These are phyloP conservation scores for Ditylenchus dipsaci DNA, from an alignment of 1,140 invertebrate species.

Conservation along the genomic window DNA sequence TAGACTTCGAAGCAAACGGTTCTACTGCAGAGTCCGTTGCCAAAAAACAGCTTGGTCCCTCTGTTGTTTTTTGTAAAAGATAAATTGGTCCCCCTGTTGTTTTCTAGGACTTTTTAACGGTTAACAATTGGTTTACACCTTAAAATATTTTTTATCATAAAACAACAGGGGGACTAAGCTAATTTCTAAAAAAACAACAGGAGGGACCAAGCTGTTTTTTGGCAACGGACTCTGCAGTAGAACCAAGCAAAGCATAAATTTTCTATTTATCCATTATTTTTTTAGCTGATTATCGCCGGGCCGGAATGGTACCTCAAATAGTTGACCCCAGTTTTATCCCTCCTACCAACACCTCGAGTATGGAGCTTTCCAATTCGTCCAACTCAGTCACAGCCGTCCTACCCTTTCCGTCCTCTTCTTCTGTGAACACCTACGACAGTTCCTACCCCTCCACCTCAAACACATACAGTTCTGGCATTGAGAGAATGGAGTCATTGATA, in stretches of 20 bases:
- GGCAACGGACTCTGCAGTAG: too few relatives aligned
- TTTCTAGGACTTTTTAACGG: too few relatives aligned
- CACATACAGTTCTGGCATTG: background rate
- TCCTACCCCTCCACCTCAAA: conserved; percentile 3
- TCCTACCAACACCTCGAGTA: conserved; percentile 5
- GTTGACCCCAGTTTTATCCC: conserved; percentile 5
- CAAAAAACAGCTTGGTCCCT: too few relatives aligned
- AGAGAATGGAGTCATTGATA: background rate
- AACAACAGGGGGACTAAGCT: too few relatives aligned
- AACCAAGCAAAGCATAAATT: too few relatives aligned
- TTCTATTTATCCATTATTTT: background rate
- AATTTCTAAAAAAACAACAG: too few relatives aligned
- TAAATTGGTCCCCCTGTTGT: too few relatives aligned
- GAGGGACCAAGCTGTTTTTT: too few relatives aligned
- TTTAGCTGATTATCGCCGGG: conserved; percentile 23
- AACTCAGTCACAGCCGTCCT: background rate
- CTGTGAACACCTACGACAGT: background rate
- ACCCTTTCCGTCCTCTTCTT: background rate
- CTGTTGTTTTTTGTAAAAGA: too few relatives aligned
- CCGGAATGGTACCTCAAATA: conserved; percentile 11
- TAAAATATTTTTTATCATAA: too few relatives aligned
- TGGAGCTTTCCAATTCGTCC: background rate
- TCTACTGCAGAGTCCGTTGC: too few relatives aligned
- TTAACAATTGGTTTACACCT: background rate
- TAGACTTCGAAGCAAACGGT: too few relatives aligned